Evolutionary conservation across 2,797 vertebrate species (phyloP).

Genomic region (Hybognathus amarus): DNA sequence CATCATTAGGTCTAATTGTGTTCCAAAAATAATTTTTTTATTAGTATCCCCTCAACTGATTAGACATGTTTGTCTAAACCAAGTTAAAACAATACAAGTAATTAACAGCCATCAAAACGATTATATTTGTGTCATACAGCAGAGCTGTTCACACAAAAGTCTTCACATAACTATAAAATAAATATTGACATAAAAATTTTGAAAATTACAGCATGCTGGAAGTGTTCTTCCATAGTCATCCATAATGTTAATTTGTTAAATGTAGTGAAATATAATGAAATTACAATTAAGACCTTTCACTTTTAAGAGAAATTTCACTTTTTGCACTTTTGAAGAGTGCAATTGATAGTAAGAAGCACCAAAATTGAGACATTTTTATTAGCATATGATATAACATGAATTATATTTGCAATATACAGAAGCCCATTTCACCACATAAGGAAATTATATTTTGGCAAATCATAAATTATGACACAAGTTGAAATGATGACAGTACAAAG

Average conservation of each 20-base stretch:
- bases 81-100: background rate
- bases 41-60: background rate
- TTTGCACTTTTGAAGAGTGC: background rate
- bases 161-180: background rate
- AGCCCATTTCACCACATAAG: background rate
- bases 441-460: background rate
- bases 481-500: background rate
- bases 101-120: background rate
- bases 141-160: background rate
- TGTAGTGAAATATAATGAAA: background rate
- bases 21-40: too few relatives aligned
- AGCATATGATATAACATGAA: background rate
- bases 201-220: background rate
- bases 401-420: background rate
- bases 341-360: background rate
- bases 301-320: too few relatives aligned
- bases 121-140: background rate
- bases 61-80: background rate
- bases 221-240: background rate
- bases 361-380: background rate
- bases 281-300: background rate
- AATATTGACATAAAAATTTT: background rate
- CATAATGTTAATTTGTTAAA: background rate
- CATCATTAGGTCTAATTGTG: background rate
- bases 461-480: background rate